Percentiles rank a stretch among this genome's conserved stretches.
phyloP scores from a whole-genome alignment of 2,797 vertebrate genomes.

The Taenioides sp. region DNA sequence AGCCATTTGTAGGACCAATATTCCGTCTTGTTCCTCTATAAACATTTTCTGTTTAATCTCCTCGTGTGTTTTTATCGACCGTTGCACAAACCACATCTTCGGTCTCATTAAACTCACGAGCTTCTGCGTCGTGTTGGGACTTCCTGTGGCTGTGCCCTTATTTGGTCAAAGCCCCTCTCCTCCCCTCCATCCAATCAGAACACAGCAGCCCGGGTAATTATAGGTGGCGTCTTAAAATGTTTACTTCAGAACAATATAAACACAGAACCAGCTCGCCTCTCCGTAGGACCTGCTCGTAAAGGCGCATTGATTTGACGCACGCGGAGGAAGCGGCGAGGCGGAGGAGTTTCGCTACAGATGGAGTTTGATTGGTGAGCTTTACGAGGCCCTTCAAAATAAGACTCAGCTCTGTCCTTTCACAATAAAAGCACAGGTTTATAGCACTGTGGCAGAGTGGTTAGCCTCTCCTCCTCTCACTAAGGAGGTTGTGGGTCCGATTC shows the following conservation, averaged over 20 bases:
- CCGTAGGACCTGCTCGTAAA: background rate
- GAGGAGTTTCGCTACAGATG: conserved; percentile 33
- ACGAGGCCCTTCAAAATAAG: background rate
- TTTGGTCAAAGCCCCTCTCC: background rate
- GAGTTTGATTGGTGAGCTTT: conserved; percentile 14
- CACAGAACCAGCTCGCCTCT: background rate
- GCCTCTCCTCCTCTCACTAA: no score
- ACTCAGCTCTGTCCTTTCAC: background rate
- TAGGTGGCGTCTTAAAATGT: background rate
- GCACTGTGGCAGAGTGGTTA: background rate
- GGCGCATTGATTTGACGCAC: background rate
- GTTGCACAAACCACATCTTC: background rate
- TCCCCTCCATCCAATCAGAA: background rate
- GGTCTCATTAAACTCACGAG: background rate
- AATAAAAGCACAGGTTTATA: background rate
- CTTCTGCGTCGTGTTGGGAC: background rate
- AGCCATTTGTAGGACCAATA: no score
- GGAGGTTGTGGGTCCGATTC: no score
- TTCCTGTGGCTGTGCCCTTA: background rate
- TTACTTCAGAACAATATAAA: background rate
- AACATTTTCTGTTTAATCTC: no score
- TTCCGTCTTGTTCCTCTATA: no score
- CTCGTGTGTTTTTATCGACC: no score
- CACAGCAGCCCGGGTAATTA: background rate
- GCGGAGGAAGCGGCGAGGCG: background rate